Conservation (phyloP, 2,113 vertebrate species). For the Sitta europaea region DNA sequence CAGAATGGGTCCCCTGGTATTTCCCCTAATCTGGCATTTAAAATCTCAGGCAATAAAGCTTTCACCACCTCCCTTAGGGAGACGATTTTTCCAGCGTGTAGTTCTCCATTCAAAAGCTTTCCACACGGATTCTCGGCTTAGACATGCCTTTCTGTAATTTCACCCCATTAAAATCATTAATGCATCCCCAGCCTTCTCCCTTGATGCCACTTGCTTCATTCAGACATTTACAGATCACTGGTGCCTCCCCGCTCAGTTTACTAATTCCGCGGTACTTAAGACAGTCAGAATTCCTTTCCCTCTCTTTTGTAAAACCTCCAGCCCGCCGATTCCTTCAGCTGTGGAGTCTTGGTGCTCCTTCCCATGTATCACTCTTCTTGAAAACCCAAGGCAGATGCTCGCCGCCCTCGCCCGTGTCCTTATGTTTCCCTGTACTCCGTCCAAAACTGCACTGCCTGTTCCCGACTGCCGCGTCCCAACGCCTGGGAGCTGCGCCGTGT, state of each 20-base stretch:
- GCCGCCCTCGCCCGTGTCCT: neutral
- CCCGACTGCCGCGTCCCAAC: rapidly evolving
- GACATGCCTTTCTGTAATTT: neutral
- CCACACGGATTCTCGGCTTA: neutral
- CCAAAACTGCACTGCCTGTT: neutral
- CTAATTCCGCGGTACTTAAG: rapidly evolving
- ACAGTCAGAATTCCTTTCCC: neutral
- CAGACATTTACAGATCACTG: neutral
- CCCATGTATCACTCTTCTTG: neutral
- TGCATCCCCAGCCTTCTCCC: neutral
- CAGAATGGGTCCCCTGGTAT: neutral
- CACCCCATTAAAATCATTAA: neutral
- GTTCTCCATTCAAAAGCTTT: neutral
- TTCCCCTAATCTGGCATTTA: neutral
- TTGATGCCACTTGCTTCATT: neutral
- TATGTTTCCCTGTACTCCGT: rapidly evolving
- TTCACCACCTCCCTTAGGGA: neutral
- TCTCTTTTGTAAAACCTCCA: neutral
- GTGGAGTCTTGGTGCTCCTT: neutral
- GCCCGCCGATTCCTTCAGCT: neutral
- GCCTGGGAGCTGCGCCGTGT: rapidly evolving
- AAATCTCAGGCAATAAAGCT: conserved; percentile 21
- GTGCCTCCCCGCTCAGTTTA: neutral
- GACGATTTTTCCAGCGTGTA: neutral
- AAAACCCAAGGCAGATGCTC: neutral